Evolutionary conservation across 2,113 vertebrate genomes (phyloP), one percentile per base, ranked within the genome.

Genomic region (Bufo bufo): DNA sequence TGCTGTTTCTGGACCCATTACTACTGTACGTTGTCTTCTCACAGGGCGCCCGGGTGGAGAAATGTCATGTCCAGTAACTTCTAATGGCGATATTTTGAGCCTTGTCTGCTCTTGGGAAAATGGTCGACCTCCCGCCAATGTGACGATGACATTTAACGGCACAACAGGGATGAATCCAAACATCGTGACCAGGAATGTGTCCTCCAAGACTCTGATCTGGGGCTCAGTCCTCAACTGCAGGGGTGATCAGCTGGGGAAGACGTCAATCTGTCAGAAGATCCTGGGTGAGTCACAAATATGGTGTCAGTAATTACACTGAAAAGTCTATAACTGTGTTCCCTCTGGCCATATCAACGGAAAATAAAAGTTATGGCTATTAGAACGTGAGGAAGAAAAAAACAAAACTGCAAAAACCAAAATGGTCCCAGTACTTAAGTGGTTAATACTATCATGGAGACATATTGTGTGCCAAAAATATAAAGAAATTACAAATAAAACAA

Each of bases 81-180:
- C 52, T 3, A 52, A 52, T 52, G 9, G 9, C 1, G 52, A 52
- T 5, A 6, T 6, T 52, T 52, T 52, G 5, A 52, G 5, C 52
- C 9, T 84, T 17, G 14, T 3, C 49, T 84, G 82, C 43, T 72
- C 65, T 33, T 84, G 82, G 82, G 17, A 45, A 14, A 61, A 61
- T 33, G 82, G 82, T 6, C 17, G 17, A n/a, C 82, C 82, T 56
- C 45, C 65, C 10, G 82, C 82, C 12, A 54, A 84, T 33, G 82
- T 84, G 20, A 52, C 47, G 12, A 13, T 84, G 65, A 23, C 4
- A 33, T 72, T 56, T 19, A 49, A 56, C 4, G 45, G 13, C 9
- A 16, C 6, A 52, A 54, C 3, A 7, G 19, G 56, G 5, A 84
- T 11, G 14, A 13, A 10, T 14, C 65, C n/a, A 6, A 9, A 72